A percentile compares a stretch with the other conserved stretches of the same genome.
phyloP scores from a whole-genome alignment of 2,888 invertebrate genomes.

The Hydroisotoma schaefferi region DNA sequence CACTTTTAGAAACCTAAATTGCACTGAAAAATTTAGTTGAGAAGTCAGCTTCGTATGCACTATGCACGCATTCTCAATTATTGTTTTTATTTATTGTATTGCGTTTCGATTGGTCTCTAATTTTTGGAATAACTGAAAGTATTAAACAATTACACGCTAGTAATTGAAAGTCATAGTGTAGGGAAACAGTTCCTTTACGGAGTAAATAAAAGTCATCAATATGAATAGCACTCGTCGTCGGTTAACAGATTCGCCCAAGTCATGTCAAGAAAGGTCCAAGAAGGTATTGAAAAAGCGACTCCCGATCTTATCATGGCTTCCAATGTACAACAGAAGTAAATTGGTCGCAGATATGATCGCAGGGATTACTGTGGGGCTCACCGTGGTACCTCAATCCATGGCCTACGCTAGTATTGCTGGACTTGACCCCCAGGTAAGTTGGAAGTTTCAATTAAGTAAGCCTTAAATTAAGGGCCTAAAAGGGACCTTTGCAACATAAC shows the following conservation, averaged over 20 bases:
- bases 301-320: constrained; percentile 74
- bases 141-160: too few relatives aligned
- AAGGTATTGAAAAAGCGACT: constrained; percentile 69
- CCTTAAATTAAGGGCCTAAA: too few relatives aligned
- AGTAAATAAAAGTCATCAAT: background rate
- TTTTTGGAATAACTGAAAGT: too few relatives aligned
- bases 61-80: too few relatives aligned
- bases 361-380: constrained; percentile 66
- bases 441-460: too few relatives aligned
- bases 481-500: background rate
- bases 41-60: too few relatives aligned
- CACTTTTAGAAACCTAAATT: too few relatives aligned
- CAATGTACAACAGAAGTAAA: constrained; percentile 67
- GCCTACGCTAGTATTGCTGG: constrained; percentile 73
- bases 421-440: constrained; percentile 65
- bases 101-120: too few relatives aligned
- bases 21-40: too few relatives aligned
- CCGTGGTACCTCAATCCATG: constrained; percentile 85
- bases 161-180: too few relatives aligned
- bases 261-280: constrained; percentile 52
- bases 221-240: background rate
- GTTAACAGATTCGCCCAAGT: background rate
- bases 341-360: constrained; percentile 53
- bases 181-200: too few relatives aligned
- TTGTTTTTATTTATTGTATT: too few relatives aligned